These are phyloP conservation scores for Dysmachus trigonus DNA, from an alignment of 2,888 invertebrate species.

Conservation along the genomic window DNA sequence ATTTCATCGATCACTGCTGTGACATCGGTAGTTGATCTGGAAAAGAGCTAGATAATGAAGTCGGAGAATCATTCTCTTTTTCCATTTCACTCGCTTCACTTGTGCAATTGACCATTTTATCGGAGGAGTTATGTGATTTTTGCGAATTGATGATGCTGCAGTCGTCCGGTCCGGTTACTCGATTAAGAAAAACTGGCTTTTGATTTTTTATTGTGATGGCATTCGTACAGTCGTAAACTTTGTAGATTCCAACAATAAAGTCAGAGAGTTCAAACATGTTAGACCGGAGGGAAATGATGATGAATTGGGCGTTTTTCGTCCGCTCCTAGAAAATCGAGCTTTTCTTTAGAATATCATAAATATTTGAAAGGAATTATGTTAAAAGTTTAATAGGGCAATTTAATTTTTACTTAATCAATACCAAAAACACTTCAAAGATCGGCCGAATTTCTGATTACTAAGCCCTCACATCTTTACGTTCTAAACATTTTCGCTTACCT, in stretches of 20 bases:
- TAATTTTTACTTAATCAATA: too few species aligned
- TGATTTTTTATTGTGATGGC: conserved; percentile 70
- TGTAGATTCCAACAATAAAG: conserved; percentile 93
- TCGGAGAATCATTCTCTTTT: background rate
- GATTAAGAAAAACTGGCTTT: background rate
- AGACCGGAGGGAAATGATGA: conserved; percentile 94
- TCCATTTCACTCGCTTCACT: background rate
- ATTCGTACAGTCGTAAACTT: conserved; percentile 88
- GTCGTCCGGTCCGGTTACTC: background rate
- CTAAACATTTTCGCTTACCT: conserved; percentile 70
- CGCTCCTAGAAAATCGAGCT: conserved; percentile 73
- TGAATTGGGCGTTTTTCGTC: conserved; percentile 97
- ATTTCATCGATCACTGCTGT: background rate
- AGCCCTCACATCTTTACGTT: background rate
- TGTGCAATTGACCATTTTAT: background rate
- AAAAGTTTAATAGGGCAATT: background rate
- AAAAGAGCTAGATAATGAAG: background rate
- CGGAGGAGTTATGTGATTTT: background rate
- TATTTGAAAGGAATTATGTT: too few species aligned
- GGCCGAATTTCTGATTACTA: background rate
- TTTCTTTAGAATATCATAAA: background rate
- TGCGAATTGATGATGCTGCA: background rate
- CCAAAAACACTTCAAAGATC: too few species aligned
- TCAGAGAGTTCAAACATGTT: conserved; percentile 98
- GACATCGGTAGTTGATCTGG: background rate